Percentiles rank a stretch among this genome's conserved stretches.
These are phyloP conservation scores for Drosophila robusta DNA, from an alignment of 2,888 invertebrate genomes.

Conservation along the genomic window DNA sequence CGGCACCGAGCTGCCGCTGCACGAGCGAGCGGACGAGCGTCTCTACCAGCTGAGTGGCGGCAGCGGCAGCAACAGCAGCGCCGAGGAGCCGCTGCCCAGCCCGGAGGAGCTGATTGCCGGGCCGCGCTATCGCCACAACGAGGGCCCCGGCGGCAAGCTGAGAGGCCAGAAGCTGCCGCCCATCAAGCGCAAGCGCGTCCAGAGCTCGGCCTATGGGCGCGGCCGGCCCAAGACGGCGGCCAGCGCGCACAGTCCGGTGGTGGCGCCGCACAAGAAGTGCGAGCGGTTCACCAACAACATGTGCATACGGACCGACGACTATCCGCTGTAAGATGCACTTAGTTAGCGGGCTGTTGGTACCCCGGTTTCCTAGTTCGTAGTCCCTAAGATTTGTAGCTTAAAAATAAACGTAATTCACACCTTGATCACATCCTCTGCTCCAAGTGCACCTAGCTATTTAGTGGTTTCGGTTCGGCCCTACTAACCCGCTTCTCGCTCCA, in stretches of 20 bases:
- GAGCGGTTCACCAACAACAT: conserved; percentile 90
- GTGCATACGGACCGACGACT: conserved; percentile 90
- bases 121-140: conserved; percentile 77
- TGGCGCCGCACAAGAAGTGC: conserved; percentile 85
- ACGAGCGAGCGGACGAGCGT: conserved; percentile 37
- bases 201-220: conserved; percentile 38
- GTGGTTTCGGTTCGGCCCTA: conserved; percentile 58
- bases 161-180: conserved; percentile 46
- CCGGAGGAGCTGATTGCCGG: conserved; percentile 83
- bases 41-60: conserved; percentile 36
- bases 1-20: conserved; percentile 70
- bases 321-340: conserved; percentile 89
- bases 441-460: conserved; percentile 52
- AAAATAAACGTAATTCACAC: conserved; percentile 71
- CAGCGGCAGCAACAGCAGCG: conserved; percentile 39
- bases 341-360: conserved; percentile 42
- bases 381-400: conserved; percentile 31
- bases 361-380: conserved; percentile 28
- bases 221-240: conserved; percentile 76
- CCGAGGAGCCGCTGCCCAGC: conserved; percentile 79
- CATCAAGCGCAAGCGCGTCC: conserved; percentile 79
- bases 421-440: conserved; percentile 37
- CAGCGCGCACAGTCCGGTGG: conserved; percentile 78
- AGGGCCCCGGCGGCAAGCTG: conserved; percentile 21
- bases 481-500: conserved; percentile 1